A percentile compares a stretch with the other conserved stretches of the same genome.
Evolutionary conservation across 1,140 invertebrate genomes (phyloP).

Genomic region (Steinernema feltiae): DNA sequence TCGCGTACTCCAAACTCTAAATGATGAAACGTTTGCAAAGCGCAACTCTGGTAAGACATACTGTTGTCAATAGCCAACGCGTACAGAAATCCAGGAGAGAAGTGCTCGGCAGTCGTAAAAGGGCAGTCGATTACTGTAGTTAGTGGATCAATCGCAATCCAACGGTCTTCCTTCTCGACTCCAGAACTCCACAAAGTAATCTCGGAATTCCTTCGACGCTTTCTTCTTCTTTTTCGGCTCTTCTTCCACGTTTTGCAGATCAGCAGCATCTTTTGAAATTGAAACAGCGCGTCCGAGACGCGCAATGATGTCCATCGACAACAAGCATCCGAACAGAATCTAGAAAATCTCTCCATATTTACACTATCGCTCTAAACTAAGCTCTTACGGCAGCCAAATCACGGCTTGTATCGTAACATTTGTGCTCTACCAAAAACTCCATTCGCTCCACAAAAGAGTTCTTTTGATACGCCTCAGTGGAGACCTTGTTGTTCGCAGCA

Average conservation of each 20-base stretch:
- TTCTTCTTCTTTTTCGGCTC: conserved; percentile 15
- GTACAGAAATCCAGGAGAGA: conserved; percentile 31
- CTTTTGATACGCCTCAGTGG: conserved; percentile 13
- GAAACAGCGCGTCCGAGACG: conserved; percentile 16
- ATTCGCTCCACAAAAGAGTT: conserved; percentile 11
- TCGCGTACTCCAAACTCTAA: conserved; percentile 44
- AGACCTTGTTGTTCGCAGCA: not conserved
- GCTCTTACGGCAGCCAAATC: conserved; percentile 23
- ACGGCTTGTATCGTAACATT: conserved; percentile 26
- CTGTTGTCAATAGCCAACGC: conserved; percentile 47
- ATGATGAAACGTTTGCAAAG: too few relatives aligned
- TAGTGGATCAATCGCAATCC: conserved; percentile 34
- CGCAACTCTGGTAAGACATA: conserved; percentile 25
- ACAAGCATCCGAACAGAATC: conserved; percentile 25
- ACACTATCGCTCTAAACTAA: not conserved
- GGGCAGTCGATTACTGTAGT: conserved; percentile 20
- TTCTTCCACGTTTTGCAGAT: conserved; percentile 11
- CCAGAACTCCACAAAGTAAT: conserved; percentile 41
- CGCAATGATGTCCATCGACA: conserved; percentile 4
- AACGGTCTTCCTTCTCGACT: conserved; percentile 28
- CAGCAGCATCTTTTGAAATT: conserved; percentile 3
- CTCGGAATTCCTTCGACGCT: conserved; percentile 12
- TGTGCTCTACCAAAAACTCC: conserved; percentile 20
- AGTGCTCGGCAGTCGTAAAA: conserved; percentile 12
- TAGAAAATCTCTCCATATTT: conserved; percentile 15